Conservation (phyloP, 2,797 vertebrate species). For the Pagetopsis macropterus region DNA sequence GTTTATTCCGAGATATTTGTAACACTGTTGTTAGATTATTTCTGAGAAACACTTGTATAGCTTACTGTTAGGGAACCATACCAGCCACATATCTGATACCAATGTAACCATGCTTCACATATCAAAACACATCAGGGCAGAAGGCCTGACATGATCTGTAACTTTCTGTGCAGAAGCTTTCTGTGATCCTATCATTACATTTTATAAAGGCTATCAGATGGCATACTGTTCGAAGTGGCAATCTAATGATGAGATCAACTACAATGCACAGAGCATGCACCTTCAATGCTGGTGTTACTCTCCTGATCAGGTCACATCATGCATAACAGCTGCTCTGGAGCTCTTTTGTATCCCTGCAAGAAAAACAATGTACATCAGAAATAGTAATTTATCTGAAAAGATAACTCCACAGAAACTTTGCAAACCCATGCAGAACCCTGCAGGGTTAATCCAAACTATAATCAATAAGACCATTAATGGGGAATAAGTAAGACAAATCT, state of each 20-base stretch:
- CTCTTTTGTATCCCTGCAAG: background rate
- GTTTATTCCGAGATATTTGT: background rate
- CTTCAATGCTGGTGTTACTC: constrained; percentile 9
- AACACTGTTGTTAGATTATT: background rate
- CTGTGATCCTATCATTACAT: constrained; percentile 38
- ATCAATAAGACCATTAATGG: background rate
- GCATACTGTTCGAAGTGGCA: constrained; percentile 27
- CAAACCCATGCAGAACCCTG: background rate
- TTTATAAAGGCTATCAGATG: constrained; percentile 42
- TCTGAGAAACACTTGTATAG: background rate
- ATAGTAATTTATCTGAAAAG: background rate
- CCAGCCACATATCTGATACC: background rate
- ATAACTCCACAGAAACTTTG: too few species aligned
- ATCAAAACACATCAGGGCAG: background rate
- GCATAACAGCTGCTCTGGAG: constrained; percentile 29
- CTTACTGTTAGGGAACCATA: background rate
- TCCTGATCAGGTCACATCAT: constrained; percentile 26
- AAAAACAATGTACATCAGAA: background rate
- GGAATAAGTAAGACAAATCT: background rate
- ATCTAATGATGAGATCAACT: constrained; percentile 15
- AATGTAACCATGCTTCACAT: background rate
- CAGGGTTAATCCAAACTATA: background rate
- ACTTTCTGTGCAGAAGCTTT: background rate
- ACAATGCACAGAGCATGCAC: background rate
- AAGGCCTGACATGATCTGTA: background rate